Percentiles rank a stretch among this genome's conserved stretches.
phyloP scores from a whole-genome alignment of 2,888 invertebrate genomes.

The Cabera pusaria region DNA sequence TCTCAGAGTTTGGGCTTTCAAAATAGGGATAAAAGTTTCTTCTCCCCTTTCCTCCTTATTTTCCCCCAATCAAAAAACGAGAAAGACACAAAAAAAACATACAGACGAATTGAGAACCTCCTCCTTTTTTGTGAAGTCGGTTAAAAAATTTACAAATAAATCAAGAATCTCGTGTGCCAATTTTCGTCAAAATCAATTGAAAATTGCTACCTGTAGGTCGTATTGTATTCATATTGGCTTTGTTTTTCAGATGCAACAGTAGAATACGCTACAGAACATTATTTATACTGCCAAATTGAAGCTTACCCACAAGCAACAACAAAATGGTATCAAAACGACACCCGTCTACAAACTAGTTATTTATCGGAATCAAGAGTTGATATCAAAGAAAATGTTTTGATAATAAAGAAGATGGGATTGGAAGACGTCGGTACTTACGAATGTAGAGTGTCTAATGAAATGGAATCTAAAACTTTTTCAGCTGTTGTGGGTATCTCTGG shows the following conservation, averaged over 20 bases:
- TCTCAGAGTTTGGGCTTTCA: too few species aligned
- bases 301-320: conserved; percentile 61
- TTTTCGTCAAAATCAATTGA: too few species aligned
- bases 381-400: conserved; percentile 42
- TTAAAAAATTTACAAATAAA: too few species aligned
- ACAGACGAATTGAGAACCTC: too few species aligned
- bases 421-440: conserved; percentile 55
- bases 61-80: too few species aligned
- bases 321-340: conserved; percentile 61
- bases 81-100: too few species aligned
- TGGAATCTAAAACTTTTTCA: conserved; percentile 34
- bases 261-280: conserved; percentile 54
- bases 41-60: too few species aligned
- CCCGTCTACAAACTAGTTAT: conserved; percentile 30
- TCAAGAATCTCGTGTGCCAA: too few species aligned
- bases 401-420: conserved; percentile 56
- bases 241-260: conserved; percentile 52
- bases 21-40: too few species aligned
- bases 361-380: conserved; percentile 38
- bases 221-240: too few species aligned
- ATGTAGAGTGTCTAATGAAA: conserved; percentile 52
- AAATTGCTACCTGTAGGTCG: too few species aligned
- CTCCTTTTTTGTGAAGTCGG: too few species aligned
- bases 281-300: conserved; percentile 54
- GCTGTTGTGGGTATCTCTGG: conserved; percentile 56